A percentile compares a stretch with the other conserved stretches of the same genome.
Evolutionary conservation across 2,888 invertebrate genomes (phyloP).

Genomic region (Gastracanthus pulcherrimus): DNA sequence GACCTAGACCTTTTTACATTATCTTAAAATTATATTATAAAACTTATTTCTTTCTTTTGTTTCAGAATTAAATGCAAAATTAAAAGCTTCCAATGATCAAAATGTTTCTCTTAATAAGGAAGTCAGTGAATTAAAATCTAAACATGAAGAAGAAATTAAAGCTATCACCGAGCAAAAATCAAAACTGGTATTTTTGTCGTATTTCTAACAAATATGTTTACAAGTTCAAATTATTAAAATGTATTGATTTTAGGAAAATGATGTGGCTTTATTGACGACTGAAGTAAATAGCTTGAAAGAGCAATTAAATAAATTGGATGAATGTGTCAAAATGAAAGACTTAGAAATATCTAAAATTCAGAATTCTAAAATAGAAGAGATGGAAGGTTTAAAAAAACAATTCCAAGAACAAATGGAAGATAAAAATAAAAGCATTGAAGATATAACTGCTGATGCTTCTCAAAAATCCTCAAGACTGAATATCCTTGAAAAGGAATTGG

Average conservation of each 20-base stretch:
- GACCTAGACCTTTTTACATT: no score
- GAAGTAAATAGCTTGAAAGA: conserved; percentile 81
- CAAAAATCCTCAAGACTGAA: conserved; percentile 66
- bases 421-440: conserved; percentile 67
- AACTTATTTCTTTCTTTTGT: not conserved
- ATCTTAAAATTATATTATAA: not conserved
- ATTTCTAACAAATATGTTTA: not conserved
- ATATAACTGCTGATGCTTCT: conserved; percentile 66
- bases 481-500: conserved; percentile 69
- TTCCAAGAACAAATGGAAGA: conserved; percentile 71
- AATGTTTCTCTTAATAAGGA: conserved; percentile 79
- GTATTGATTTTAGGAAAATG: conserved; percentile 65
- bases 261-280: conserved; percentile 80
- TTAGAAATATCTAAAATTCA: conserved; percentile 77
- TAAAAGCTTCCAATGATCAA: conserved; percentile 79
- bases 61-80: conserved; percentile 79
- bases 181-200: conserved; percentile 67
- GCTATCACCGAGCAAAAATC: conserved; percentile 68
- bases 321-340: conserved; percentile 81
- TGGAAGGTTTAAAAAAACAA: conserved; percentile 69
- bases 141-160: conserved; percentile 79
- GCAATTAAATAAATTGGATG: conserved; percentile 80
- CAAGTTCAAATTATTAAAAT: not conserved
- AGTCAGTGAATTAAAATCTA: conserved; percentile 76
- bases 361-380: conserved; percentile 65